These are phyloP conservation scores for Fistularia tabacaria DNA, from an alignment of 2,797 vertebrate species.

Conservation along the genomic window DNA sequence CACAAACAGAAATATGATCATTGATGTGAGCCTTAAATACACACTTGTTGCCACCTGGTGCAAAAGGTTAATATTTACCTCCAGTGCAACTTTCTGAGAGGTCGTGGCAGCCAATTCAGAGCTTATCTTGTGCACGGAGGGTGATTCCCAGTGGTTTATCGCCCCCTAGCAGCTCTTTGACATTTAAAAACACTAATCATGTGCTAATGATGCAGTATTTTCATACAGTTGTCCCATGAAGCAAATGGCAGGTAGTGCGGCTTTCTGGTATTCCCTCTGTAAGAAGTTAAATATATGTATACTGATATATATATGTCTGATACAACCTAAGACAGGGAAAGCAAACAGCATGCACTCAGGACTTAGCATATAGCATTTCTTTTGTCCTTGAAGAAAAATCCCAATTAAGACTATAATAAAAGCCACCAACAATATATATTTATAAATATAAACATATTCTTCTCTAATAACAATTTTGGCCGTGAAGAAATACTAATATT, in stretches of 20 bases:
- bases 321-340: conserved; percentile 48
- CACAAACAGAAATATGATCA: neutral
- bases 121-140: conserved; percentile 32
- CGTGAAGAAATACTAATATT: no score
- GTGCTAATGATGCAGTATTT: conserved; percentile 73
- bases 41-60: conserved; percentile 16
- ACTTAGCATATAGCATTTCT: conserved; percentile 22
- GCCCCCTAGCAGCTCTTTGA: conserved; percentile 60
- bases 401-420: conserved; percentile 1
- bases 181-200: conserved; percentile 74
- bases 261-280: conserved; percentile 36
- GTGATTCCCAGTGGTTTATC: conserved; percentile 45
- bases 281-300: conserved; percentile 45
- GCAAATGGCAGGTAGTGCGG: conserved; percentile 43
- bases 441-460: no score
- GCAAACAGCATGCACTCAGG: conserved; percentile 21
- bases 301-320: conserved; percentile 63
- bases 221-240: conserved; percentile 46
- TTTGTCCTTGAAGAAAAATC: conserved; percentile 7
- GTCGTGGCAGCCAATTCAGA: conserved; percentile 48
- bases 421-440: no score
- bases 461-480: no score
- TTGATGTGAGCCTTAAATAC: neutral
- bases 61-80: conserved; percentile 60
- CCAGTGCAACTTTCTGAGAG: conserved; percentile 51